Evolutionary conservation across 1,140 invertebrate genomes (phyloP).

Genomic region (Heterodera carotae): DNA sequence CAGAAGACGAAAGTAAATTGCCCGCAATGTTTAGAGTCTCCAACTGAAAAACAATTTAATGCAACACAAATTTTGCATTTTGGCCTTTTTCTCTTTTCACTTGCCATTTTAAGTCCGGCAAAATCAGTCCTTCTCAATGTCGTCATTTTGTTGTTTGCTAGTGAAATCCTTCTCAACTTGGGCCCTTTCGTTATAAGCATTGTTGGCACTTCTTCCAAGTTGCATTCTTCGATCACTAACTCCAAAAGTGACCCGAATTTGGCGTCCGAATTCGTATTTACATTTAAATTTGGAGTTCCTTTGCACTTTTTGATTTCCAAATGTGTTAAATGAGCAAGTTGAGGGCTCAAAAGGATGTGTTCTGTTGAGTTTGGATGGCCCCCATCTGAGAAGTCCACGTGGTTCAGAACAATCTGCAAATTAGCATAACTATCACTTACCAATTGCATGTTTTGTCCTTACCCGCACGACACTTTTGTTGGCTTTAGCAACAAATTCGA

Average conservation of each 20-base stretch:
- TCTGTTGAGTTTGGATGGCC: not conserved
- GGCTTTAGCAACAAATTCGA: constrained; percentile 27
- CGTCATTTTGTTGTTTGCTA: constrained; percentile 42
- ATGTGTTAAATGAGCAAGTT: constrained; percentile 10
- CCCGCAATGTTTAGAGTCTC: constrained; percentile 50
- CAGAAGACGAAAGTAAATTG: constrained; percentile 43
- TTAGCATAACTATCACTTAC: not conserved
- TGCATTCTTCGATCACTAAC: constrained; percentile 43
- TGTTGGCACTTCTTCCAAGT: constrained; percentile 35
- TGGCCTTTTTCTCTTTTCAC: not conserved
- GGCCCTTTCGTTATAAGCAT: constrained; percentile 14
- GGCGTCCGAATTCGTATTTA: not conserved
- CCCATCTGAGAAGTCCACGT: constrained; percentile 32
- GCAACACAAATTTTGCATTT: constrained; percentile 5
- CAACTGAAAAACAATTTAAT: constrained; percentile 37
- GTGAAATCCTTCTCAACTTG: constrained; percentile 24
- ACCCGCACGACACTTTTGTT: constrained; percentile 42
- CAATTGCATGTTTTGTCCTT: not conserved
- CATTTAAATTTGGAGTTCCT: not conserved
- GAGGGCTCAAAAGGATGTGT: not conserved
- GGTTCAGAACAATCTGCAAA: constrained; percentile 35
- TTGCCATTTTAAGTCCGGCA: constrained; percentile 8
- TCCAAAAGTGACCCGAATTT: constrained; percentile 21
- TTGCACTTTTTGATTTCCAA: constrained; percentile 38
- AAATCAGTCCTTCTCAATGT: constrained; percentile 30